Percentiles rank a stretch among this genome's conserved stretches.
Evolutionary conservation across 2,888 invertebrate genomes (phyloP).

Genomic region (Agonopterix alstromeriana): DNA sequence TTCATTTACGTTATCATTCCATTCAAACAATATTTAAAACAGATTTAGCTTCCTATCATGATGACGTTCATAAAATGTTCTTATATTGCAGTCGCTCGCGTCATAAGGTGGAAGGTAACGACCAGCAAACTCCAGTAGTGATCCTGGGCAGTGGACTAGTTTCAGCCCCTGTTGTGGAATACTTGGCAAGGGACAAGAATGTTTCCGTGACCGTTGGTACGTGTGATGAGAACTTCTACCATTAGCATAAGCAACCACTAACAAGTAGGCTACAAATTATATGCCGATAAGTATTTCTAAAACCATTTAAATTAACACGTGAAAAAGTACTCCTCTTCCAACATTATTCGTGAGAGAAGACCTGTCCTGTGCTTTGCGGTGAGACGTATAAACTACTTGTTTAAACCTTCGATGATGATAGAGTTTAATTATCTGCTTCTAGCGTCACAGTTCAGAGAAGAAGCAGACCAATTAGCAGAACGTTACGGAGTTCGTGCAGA

Average conservation of each 20-base stretch:
- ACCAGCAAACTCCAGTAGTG: slow-evolving; percentile 84
- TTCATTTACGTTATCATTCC: background rate
- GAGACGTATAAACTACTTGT: too few species aligned
- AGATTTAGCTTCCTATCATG: too few species aligned
- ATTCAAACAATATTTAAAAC: background rate
- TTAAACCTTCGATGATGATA: too few species aligned
- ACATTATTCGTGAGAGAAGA: too few species aligned
- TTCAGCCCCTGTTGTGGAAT: slow-evolving; percentile 95
- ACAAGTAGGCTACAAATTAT: too few species aligned
- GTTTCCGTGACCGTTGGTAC: slow-evolving; percentile 89
- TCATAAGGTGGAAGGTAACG: slow-evolving; percentile 83
- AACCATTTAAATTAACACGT: too few species aligned
- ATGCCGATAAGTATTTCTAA: too few species aligned
- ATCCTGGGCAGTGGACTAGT: slow-evolving; percentile 98
- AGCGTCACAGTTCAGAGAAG: slow-evolving; percentile 90
- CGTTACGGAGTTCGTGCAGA: slow-evolving; percentile 87
- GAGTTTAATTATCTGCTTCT: background rate
- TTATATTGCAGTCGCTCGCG: slow-evolving; percentile 77
- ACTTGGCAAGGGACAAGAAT: slow-evolving; percentile 88
- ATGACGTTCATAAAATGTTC: background rate
- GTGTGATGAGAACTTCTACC: background rate
- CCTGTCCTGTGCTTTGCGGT: too few species aligned
- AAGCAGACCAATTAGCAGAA: slow-evolving; percentile 89
- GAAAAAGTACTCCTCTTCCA: too few species aligned
- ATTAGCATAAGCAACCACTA: background rate